Evolutionary conservation across 2,113 vertebrate species (phyloP), one percentile per base, ranked within the genome.

Genomic region (Lynx canadensis): DNA sequence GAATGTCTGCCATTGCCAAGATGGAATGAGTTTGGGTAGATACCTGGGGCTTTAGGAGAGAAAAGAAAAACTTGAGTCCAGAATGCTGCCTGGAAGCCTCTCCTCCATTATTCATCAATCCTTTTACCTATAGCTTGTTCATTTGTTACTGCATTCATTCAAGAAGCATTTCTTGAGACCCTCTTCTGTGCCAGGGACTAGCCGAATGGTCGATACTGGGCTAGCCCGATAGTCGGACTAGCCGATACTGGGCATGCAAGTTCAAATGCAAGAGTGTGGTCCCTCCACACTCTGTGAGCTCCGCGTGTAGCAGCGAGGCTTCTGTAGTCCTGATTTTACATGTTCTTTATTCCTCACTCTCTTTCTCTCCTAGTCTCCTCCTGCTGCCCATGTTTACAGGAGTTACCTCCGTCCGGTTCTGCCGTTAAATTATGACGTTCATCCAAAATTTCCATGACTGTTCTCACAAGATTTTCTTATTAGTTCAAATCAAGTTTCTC

Each of bases 81-180:
- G 25, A 91, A 93, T 79, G n/a, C 52, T 93, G 6, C 14, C n/a
- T 87, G n/a, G 19, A 95, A 91, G 38, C 27, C 13, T 91, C 91
- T 69, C 41, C 45, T 29, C 79, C 84, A 71, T 86, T 78, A 74
- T 66, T 93, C 81, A 89, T 79, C 60, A 93, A 91, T 83, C 66
- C n/a, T 95, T 96, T 89, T 41, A 36, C 36, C 50, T 91, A 66
- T 60, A 71, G 41, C n/a, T 78, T 66, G 19, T 85, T 94, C 27
- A 83, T 95, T 95, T 91, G 29, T 80, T 87, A 76, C 41, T 92
- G 14, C 29, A 68, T 88, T 97, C 78, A 93, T 96, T 94, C 66
- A 82, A 81, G 65, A 93, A 89, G 57, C 74, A 81, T 83, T 96
- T 93, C 82, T 79, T 89, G 68, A 92, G 63, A 57, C 33, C 89